Base-by-base conservation (phyloP, 2,797 vertebrate genomes). In the Semotilus atromaculatus region DNA sequence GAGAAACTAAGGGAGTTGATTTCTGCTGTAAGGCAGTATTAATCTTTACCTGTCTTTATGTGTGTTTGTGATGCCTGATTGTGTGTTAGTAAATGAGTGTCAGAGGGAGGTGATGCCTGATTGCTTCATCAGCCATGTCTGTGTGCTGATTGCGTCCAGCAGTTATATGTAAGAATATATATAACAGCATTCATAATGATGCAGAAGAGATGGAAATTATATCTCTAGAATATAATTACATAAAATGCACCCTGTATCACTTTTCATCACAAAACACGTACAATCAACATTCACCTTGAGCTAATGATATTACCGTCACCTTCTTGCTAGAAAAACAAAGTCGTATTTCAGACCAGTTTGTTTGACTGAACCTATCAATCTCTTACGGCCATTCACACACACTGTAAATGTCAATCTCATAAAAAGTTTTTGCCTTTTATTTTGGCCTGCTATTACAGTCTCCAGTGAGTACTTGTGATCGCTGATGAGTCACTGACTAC, bases 271-370 rank as follows among this genome's bases (percentile, higher is more conserved):
- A 34, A 81, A 70, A 80, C n/a, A 60, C 45, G 62, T 55, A 75
- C 80, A 85, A 82, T 85, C 66, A 81, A 34, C 14, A 26, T 70
- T 78, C 74, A 83, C 81, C 75, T 86, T 83, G 66, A 78, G 72
- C 29, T 58, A 19, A 66, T 34, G 36, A 75, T 40, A 36, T 26
- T 43, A 10, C 23, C 0, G 0, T 34, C 29, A 64, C 14, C 60
- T 29, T 29, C 60, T 62, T 62, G 60, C 62, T 64, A 7, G 18
- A 68, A 72, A 81, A 60, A 71, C 26, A 19, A 75, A 60, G 80
- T 78, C 38, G 4, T 70, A 72, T 60, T 71, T 60, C 67, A 81
- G 26, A 45, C 19, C 38, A 1, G 13, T 48, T 34, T 48, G 29
- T 64, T 29, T 64, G 14, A 64, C 58, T 79, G 5, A 21, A 31